Conservation (phyloP, 2,113 vertebrate species). For the Trogon surrucura region DNA sequence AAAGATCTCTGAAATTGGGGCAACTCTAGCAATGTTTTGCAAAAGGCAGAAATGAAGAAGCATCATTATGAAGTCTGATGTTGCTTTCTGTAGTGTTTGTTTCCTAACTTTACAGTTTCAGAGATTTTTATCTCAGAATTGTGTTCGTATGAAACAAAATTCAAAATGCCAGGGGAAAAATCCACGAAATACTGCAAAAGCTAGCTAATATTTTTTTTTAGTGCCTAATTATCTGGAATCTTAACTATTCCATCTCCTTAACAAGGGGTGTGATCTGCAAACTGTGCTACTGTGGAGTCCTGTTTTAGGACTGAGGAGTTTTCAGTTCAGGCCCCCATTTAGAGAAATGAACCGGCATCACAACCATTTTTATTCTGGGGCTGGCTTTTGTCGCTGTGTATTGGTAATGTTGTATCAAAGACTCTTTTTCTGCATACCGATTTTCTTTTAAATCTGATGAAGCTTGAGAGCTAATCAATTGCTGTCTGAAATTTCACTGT, state of each 20-base stretch:
- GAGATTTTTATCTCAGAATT: background rate
- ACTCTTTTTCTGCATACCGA: background rate
- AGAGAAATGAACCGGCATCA: background rate
- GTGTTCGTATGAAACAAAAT: background rate
- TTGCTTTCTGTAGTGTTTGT: background rate
- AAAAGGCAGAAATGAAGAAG: background rate
- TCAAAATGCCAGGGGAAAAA: background rate
- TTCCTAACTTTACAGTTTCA: background rate
- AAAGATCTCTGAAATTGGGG: background rate
- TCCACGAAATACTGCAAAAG: background rate
- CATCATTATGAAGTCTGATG: background rate
- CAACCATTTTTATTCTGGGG: background rate
- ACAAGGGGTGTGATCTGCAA: background rate
- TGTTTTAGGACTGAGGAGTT: background rate
- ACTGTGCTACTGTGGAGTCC: background rate
- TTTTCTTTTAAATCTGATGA: background rate
- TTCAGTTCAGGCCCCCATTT: background rate
- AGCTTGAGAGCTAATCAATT: constrained; percentile 23
- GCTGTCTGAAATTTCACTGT: background rate
- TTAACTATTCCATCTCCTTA: background rate
- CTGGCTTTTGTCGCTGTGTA: background rate
- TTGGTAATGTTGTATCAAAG: background rate
- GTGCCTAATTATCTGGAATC: background rate
- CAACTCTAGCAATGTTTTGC: background rate
- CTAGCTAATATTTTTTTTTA: background rate